Evolutionary conservation across 2,113 vertebrate species (phyloP), one percentile per base, ranked within the genome.

Genomic region (Myanophis thanlyinensis): DNA sequence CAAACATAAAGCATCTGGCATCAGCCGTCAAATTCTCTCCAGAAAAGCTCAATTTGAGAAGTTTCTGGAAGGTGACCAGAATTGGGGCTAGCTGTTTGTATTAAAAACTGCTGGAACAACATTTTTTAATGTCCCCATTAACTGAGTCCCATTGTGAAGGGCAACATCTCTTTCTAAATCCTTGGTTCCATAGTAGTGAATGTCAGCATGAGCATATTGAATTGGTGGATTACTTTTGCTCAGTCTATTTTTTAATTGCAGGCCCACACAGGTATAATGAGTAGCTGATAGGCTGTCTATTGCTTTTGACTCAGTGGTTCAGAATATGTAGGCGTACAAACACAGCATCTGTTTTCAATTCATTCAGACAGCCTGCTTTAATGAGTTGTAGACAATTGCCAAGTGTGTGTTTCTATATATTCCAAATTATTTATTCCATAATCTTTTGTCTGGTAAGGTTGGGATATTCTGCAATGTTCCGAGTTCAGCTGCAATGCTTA

Each of bases 401-500:
- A 80, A 44, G 35, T 80, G 20, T 80, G 73, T 80, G 18, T 22
- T 44, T 44, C 73, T 18, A 80, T 7, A 22, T 80, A 22, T 80
- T 80, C 35, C 35, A 80, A 1, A 80, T 44, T 80, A 44, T 44
- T 80, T 80, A 22, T 80, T 80, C 35, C 73, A 44, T 23, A 44
- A 22, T 80, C 18, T 22, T 44, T 44, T 44, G 35, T 23, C 18
- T 80, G 73, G 35, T 44, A 44, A 80, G 0, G 1, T 0, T 35
- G 54, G 62, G 53, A 49, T 9, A 25, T 44, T 80, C 73, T 44
- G 35, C 44, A 44, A 44, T 44, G 73, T 40, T 80, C 35, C 73
- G 35, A 80, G 0, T 53, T 62, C 2, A 13, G 0, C 11, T 12
- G 6, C 3, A n/a, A 9, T 51, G 67, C 8, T 73, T 4, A 0